Base-by-base conservation (phyloP, 2,797 vertebrate genomes). In the Danionella dracula region DNA sequence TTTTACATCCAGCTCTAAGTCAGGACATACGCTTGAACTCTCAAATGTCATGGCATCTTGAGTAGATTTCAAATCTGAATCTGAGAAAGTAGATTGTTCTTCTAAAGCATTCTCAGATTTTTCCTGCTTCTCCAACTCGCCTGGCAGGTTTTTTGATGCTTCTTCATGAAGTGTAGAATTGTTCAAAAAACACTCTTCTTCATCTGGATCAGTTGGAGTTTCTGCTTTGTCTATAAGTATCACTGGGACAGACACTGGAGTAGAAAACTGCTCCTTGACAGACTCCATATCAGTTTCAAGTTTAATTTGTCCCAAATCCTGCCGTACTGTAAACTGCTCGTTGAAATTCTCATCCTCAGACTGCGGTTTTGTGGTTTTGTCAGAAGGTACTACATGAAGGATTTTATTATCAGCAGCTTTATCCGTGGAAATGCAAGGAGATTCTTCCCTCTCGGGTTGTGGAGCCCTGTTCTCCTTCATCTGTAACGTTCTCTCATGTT, bases 1-100 rank as follows among this genome's bases (percentile, higher is more conserved):
- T 80, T 92, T 93, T 70, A 82, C 89, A 67, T 90, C 88, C 53
- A 97, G 84, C 0, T 65, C 80, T 0, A 81, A 68, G 15, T 90
- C 54, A 37, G 56, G 38, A n/a, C 61, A 10, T 66, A 54, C 8
- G 13, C 77, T 74, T 76, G 80, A 68, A 82, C 77, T 7, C 19
- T 68, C 38, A 40, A 80, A 75, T 56, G 71, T 78, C 34, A 72
- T 75, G 0, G 79, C 82, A 0, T 48, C 46, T 55, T 10, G 41
- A 13, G 53, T 34, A 0, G 11, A 12, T 38, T 29, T 66, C 21
- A 49, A 29, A 29, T 68, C 59, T 34, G 73, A 74, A 32, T 45
- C 55, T 68, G 72, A 69, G 51, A 72, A 62, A 16, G 70, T 41
- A 27, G 58, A 16, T 29, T 69, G 42, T 60, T 75, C 64, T 23